phyloP scores from a whole-genome alignment of 1,140 invertebrate genomes.

The Chionoecetes opilio region DNA sequence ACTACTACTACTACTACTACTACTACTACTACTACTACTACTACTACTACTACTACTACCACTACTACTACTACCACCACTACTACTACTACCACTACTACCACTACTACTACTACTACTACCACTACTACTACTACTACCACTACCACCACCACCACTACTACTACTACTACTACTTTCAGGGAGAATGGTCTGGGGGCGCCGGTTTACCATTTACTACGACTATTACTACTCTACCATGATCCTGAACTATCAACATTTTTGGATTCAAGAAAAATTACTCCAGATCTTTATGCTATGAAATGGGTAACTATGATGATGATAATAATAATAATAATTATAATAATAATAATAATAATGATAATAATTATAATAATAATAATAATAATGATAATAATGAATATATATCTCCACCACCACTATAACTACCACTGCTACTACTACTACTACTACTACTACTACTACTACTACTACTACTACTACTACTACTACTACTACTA shows the following conservation, averaged over 20 bases:
- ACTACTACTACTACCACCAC: background rate
- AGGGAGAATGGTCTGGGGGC: conserved; percentile 46
- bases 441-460: conserved; percentile 22
- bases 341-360: no score
- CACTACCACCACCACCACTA: conserved; percentile 33
- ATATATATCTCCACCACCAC: background rate
- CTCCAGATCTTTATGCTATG: conserved; percentile 95
- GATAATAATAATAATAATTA: no score
- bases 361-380: no score
- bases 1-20: conserved; percentile 48
- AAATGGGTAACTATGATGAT: conserved; percentile 88
- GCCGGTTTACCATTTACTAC: conserved; percentile 87
- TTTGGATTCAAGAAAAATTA: conserved; percentile 97
- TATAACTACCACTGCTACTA: background rate
- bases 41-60: conserved; percentile 32
- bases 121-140: conserved; percentile 45
- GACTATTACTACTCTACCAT: conserved; percentile 97
- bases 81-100: conserved; percentile 18
- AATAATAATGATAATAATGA: background rate
- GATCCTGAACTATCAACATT: conserved; percentile 98
- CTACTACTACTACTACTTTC: background rate
- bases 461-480: conserved; percentile 11
- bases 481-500: conserved; percentile 12
- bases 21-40: conserved; percentile 43
- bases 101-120: background rate